Evolutionary conservation across 2,797 vertebrate species (phyloP).

Genomic region (Coregonus suidteri): DNA sequence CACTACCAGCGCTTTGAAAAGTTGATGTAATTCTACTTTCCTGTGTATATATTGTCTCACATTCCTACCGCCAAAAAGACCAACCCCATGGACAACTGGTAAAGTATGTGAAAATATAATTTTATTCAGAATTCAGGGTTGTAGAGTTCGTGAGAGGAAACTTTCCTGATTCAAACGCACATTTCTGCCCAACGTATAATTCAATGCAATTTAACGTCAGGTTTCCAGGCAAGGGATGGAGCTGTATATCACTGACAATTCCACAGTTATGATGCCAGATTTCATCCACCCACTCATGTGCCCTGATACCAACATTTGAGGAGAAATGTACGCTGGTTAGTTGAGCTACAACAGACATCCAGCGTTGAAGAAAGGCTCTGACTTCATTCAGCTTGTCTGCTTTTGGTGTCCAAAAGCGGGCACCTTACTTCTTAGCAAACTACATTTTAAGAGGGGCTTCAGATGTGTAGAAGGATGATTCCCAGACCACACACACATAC

Average conservation of each 20-base stretch:
- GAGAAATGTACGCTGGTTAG: slow-evolving; percentile 6
- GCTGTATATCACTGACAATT: slow-evolving; percentile 42
- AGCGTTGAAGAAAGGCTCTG: neutral
- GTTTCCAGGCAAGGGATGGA: neutral
- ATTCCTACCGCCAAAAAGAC: no score
- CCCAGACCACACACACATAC: neutral
- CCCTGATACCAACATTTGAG: slow-evolving; percentile 10
- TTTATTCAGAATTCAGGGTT: no score
- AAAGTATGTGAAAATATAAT: no score
- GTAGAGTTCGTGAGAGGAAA: no score
- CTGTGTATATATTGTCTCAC: no score
- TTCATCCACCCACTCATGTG: slow-evolving; percentile 21
- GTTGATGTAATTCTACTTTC: no score
- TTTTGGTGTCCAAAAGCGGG: neutral
- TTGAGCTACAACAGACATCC: slow-evolving; percentile 21
- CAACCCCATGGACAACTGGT: no score
- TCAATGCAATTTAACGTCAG: no score
- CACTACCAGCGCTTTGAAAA: no score
- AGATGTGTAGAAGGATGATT: neutral
- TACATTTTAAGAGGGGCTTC: neutral
- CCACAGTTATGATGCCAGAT: slow-evolving; percentile 52
- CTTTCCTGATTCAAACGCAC: no score
- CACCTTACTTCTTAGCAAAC: neutral
- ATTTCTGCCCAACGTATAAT: no score
- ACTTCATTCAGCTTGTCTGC: neutral